Conservation (phyloP, 2,113 vertebrate species). For the Suricata suricatta region DNA sequence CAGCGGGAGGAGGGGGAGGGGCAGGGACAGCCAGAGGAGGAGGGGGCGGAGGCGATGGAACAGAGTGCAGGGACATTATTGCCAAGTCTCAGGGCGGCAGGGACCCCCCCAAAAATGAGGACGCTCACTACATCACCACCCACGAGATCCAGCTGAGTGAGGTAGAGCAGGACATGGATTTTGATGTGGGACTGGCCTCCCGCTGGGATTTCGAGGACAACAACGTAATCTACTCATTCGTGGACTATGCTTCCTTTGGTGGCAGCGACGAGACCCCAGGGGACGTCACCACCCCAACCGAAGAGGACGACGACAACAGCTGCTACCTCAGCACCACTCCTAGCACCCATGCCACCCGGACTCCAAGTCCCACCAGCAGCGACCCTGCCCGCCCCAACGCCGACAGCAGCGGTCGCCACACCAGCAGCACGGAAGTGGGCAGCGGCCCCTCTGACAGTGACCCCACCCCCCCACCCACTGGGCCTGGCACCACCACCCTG, state of each 20-base stretch:
- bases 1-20: not conserved
- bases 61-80: constrained; percentile 48
- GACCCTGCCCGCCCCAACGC: constrained; percentile 37
- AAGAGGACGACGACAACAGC: constrained; percentile 83
- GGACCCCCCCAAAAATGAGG: constrained; percentile 79
- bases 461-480: constrained; percentile 82
- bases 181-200: constrained; percentile 87
- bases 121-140: constrained; percentile 95
- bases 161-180: constrained; percentile 92
- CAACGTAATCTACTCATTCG: constrained; percentile 92
- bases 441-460: constrained; percentile 88
- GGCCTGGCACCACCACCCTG: constrained; percentile 77
- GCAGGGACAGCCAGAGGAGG: no score
- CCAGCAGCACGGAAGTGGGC: constrained; percentile 86
- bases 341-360: constrained; percentile 76
- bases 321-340: constrained; percentile 86
- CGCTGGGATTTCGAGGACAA: constrained; percentile 92
- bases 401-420: constrained; percentile 76
- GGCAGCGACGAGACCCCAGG: constrained; percentile 87
- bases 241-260: constrained; percentile 91
- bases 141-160: constrained; percentile 96
- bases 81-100: constrained; percentile 50
- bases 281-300: constrained; percentile 77
- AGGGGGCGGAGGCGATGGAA: not conserved
- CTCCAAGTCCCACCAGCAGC: constrained; percentile 73